Percentiles rank a stretch among this genome's conserved stretches.
phyloP scores from a whole-genome alignment of 2,888 invertebrate genomes.

The Muscina levida region DNA sequence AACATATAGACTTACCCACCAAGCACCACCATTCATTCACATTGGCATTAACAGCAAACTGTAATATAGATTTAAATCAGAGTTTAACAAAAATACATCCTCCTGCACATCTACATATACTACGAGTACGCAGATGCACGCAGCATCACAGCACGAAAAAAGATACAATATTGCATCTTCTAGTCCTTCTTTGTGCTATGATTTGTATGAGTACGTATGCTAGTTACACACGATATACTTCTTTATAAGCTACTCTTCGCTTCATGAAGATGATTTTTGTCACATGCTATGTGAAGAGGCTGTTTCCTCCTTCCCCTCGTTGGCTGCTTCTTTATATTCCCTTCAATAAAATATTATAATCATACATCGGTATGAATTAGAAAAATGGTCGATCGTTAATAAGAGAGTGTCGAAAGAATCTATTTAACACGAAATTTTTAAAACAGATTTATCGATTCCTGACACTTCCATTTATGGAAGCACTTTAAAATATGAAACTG shows the following conservation, averaged over 20 bases:
- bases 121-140: conserved; percentile 14
- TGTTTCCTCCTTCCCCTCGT: conserved; percentile 30
- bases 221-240: conserved; percentile 18
- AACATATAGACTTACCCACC: conserved; percentile 37
- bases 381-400: conserved; percentile 47
- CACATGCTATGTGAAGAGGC: conserved; percentile 49
- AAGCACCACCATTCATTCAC: conserved; percentile 21
- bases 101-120: conserved; percentile 44
- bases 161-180: conserved; percentile 16
- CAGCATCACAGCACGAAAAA: too few relatives aligned
- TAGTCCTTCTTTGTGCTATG: neutral
- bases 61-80: conserved; percentile 65
- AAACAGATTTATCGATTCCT: conserved; percentile 36
- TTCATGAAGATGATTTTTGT: conserved; percentile 42
- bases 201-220: neutral
- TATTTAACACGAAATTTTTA: conserved; percentile 32
- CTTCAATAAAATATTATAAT: conserved; percentile 33
- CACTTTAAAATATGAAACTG: neutral
- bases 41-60: conserved; percentile 15
- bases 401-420: conserved; percentile 49
- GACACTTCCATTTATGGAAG: conserved; percentile 36
- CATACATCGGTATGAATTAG: conserved; percentile 39
- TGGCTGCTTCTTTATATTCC: conserved; percentile 8
- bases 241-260: conserved; percentile 27
- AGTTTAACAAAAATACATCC: conserved; percentile 34